These are phyloP conservation scores for Platerodrilus igneus DNA, from an alignment of 2,888 invertebrate species.

Conservation along the genomic window DNA sequence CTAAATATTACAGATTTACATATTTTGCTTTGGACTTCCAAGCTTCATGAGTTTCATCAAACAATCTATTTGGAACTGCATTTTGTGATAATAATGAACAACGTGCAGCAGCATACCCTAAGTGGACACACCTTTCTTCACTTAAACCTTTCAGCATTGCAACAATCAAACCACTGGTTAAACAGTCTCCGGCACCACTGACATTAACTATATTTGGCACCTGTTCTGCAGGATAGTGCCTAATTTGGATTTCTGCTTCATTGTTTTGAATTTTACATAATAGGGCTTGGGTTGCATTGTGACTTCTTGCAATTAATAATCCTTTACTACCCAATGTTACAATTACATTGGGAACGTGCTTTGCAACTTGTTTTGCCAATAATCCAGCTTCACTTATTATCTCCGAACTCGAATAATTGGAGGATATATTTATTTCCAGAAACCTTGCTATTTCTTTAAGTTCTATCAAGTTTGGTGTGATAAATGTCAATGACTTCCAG, in stretches of 20 bases:
- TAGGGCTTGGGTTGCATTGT: conserved; percentile 35
- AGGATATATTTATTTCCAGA: conserved; percentile 42
- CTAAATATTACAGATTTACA: too few species aligned
- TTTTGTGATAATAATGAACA: conserved; percentile 55
- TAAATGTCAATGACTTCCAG: conserved; percentile 53
- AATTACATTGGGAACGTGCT: conserved; percentile 54
- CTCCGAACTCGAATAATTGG: conserved; percentile 27
- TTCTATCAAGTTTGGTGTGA: conserved; percentile 80
- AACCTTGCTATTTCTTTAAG: conserved; percentile 61
- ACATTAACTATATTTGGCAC: conserved; percentile 59
- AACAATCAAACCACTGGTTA: conserved; percentile 64
- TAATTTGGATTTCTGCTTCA: conserved; percentile 27
- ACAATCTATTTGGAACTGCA: conserved; percentile 54
- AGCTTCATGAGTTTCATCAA: conserved; percentile 16
- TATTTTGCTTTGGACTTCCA: conserved; percentile 10
- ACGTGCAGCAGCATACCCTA: conserved; percentile 61
- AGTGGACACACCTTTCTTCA: conserved; percentile 56
- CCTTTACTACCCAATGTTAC: conserved; percentile 62
- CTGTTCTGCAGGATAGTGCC: conserved; percentile 48
- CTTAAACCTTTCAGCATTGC: conserved; percentile 54
- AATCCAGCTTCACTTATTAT: conserved; percentile 40
- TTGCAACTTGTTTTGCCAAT: conserved; percentile 43
- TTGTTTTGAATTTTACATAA: conserved; percentile 18
- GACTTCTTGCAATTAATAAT: conserved; percentile 50
- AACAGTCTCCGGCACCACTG: conserved; percentile 81